Evolutionary conservation across 1,140 invertebrate genomes (phyloP).

Genomic region (Phocides pigmalion): DNA sequence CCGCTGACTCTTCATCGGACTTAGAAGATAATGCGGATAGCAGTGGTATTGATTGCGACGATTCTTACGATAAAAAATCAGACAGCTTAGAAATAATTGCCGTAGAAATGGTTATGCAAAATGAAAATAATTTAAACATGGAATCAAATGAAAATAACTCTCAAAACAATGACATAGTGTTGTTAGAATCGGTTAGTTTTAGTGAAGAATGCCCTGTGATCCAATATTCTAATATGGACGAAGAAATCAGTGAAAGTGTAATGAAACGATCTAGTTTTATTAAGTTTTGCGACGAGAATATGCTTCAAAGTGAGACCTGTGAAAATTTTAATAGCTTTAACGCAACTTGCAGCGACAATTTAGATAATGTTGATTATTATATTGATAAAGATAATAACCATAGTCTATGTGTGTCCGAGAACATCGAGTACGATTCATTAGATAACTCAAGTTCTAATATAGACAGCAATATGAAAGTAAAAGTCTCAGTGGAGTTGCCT

Average conservation of each 20-base stretch:
- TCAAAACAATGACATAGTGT: conserved; percentile 60
- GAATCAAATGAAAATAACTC: conserved; percentile 45
- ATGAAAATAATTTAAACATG: conserved; percentile 50
- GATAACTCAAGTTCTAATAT: conserved; percentile 58
- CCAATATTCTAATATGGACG: conserved; percentile 50
- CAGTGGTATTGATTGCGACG: conserved; percentile 82
- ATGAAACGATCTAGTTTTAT: conserved; percentile 56
- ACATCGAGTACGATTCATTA: conserved; percentile 70
- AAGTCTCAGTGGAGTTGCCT: conserved; percentile 64
- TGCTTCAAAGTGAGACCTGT: conserved; percentile 74
- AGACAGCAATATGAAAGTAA: conserved; percentile 70
- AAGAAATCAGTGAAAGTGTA: conserved; percentile 45
- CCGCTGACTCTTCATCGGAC: conserved; percentile 87
- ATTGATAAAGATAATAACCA: conserved; percentile 62
- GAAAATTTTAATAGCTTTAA: conserved; percentile 77
- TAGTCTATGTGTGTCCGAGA: conserved; percentile 59
- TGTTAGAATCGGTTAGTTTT: conserved; percentile 70
- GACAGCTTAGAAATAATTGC: conserved; percentile 70
- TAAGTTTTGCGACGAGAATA: conserved; percentile 74
- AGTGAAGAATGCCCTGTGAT: conserved; percentile 62
- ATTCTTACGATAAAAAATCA: conserved; percentile 75
- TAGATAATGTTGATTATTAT: conserved; percentile 61
- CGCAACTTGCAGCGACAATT: conserved; percentile 60
- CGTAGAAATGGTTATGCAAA: conserved; percentile 58
- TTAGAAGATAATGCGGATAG: conserved; percentile 83